Evolutionary conservation across 2,888 invertebrate genomes (phyloP).

Genomic region (Isotomurus palustris): DNA sequence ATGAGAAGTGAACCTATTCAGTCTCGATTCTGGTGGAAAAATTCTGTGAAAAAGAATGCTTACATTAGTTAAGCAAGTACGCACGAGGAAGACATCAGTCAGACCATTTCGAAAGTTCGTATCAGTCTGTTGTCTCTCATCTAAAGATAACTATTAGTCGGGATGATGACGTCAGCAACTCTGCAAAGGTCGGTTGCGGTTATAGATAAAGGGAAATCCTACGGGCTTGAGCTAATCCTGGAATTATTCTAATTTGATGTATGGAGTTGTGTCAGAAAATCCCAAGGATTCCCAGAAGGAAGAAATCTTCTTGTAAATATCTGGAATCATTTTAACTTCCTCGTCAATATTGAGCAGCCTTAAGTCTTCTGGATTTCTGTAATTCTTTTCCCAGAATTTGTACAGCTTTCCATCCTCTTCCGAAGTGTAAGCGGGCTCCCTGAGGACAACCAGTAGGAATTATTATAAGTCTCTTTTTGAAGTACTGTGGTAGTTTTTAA

Average conservation of each 20-base stretch:
- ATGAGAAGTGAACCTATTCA: too few species aligned
- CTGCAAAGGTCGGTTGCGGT: too few species aligned
- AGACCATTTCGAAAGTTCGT: too few species aligned
- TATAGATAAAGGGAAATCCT: slow-evolving; percentile 28
- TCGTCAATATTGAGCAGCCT: slow-evolving; percentile 29
- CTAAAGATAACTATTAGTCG: too few species aligned
- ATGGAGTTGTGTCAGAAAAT: slow-evolving; percentile 14
- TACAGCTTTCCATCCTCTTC: slow-evolving; percentile 18
- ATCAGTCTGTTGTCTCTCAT: too few species aligned
- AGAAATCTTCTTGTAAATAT: slow-evolving; percentile 12
- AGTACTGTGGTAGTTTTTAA: background rate
- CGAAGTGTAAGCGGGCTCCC: slow-evolving; percentile 30
- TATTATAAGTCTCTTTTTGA: background rate
- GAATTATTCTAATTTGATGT: slow-evolving; percentile 1
- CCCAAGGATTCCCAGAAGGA: slow-evolving; percentile 32
- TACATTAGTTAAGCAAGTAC: too few species aligned
- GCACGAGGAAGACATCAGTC: too few species aligned
- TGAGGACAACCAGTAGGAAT: too few species aligned
- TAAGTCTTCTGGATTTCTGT: slow-evolving; percentile 16
- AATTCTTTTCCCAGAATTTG: slow-evolving; percentile 22
- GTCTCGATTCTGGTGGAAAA: too few species aligned
- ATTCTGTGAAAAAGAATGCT: too few species aligned
- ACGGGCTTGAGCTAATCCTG: slow-evolving; percentile 17
- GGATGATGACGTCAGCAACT: too few species aligned
- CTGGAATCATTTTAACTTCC: slow-evolving; percentile 35